A percentile compares a stretch with the other conserved stretches of the same genome.
phyloP scores from a whole-genome alignment of 2,113 vertebrate species.

The Felis chaus region DNA sequence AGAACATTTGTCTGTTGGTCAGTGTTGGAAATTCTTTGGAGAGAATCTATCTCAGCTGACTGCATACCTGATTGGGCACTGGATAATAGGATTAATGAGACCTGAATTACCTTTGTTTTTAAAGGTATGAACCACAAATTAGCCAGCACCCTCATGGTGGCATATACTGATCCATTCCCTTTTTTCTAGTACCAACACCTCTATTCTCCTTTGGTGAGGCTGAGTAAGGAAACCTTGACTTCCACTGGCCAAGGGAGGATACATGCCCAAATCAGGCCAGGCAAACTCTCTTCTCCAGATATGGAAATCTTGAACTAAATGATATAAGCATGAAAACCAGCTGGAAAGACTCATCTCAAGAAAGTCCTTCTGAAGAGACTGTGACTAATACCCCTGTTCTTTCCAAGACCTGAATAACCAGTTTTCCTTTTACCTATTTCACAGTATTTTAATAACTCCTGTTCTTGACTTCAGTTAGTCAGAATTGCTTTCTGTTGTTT shows the following conservation, averaged over 20 bases:
- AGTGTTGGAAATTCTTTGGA: neutral
- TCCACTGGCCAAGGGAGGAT: neutral
- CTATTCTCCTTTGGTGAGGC: neutral
- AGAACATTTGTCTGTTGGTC: neutral
- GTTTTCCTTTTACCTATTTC: neutral
- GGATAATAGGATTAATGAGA: neutral
- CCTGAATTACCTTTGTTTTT: neutral
- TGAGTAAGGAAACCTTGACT: neutral
- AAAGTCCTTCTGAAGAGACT: neutral
- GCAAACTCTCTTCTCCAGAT: neutral
- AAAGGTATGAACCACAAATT: neutral
- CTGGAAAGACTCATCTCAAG: neutral
- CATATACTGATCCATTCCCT: neutral
- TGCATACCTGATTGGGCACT: neutral
- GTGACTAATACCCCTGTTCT: neutral
- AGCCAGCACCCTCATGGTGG: neutral
- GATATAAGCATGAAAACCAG: neutral
- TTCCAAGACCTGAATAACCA: neutral
- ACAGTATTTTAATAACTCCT: neutral
- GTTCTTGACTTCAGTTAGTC: neutral
- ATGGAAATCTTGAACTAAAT: neutral
- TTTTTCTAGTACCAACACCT: neutral
- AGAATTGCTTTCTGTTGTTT: neutral
- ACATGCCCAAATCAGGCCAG: constrained; percentile 40
- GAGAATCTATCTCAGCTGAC: neutral